Conservation (phyloP, 2,797 vertebrate genomes). For the Bradypodion pumilum region DNA sequence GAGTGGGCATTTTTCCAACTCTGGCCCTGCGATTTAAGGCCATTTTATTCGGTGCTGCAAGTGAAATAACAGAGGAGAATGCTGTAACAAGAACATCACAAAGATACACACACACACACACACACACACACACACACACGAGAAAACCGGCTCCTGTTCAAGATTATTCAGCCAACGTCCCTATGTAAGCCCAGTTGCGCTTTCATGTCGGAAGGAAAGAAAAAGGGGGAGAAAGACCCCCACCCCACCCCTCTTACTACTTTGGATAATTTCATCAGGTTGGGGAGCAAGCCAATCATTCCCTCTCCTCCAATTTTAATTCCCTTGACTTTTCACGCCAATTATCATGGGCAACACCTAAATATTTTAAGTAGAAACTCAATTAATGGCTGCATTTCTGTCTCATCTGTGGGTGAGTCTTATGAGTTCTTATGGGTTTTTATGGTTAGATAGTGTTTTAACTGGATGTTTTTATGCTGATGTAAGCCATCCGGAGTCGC, state of each 20-base stretch:
- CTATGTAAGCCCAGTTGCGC: neutral
- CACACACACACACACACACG: too few relatives aligned
- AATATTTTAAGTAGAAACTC: too few relatives aligned
- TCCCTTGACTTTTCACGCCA: too few relatives aligned
- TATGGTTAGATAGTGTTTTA: too few relatives aligned
- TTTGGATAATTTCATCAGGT: neutral
- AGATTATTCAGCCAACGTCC: neutral
- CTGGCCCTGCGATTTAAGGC: accelerated
- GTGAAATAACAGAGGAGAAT: accelerated
- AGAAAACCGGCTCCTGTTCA: neutral
- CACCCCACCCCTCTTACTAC: neutral
- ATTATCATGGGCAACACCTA: too few relatives aligned
- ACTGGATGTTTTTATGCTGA: too few relatives aligned
- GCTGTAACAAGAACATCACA: neutral
- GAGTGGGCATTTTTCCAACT: neutral
- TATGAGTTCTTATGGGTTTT: too few relatives aligned
- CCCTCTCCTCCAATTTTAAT: neutral
- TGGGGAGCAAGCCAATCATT: too few relatives aligned
- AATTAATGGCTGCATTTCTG: neutral
- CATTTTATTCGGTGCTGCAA: neutral
- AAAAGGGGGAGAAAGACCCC: neutral
- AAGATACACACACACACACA: too few relatives aligned
- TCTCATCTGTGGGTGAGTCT: too few relatives aligned
- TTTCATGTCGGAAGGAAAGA: neutral
- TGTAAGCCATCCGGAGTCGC: too few relatives aligned